Evolutionary conservation across 2,113 vertebrate genomes (phyloP).

Genomic region (Rhagologus leucostigma): DNA sequence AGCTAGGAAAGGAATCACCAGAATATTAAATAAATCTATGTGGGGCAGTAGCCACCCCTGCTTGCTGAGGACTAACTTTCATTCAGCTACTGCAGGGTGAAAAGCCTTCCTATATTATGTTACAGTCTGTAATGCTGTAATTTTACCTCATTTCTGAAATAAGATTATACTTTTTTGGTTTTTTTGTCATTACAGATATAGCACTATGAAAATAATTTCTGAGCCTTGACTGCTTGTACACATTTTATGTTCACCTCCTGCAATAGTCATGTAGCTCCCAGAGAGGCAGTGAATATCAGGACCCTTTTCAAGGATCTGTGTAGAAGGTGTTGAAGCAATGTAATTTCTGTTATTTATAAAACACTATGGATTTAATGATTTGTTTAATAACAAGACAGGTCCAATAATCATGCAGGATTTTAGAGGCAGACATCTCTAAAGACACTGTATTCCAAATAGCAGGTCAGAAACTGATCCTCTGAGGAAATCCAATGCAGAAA

Average conservation of each 20-base stretch:
- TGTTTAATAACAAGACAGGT: neutral
- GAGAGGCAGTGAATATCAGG: neutral
- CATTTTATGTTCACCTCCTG: neutral
- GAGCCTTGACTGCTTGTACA: neutral
- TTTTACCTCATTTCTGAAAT: neutral
- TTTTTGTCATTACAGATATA: neutral
- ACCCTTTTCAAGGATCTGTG: neutral
- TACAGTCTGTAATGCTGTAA: neutral
- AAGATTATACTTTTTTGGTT: neutral
- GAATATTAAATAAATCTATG: neutral
- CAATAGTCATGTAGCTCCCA: neutral
- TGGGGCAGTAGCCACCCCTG: neutral
- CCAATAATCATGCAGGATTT: neutral
- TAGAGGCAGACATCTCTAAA: neutral
- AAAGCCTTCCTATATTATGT: neutral
- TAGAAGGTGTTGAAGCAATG: neutral
- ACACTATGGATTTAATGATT: neutral
- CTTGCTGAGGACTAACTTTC: neutral
- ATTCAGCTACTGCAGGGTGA: neutral
- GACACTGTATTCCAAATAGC: neutral
- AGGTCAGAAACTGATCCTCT: neutral
- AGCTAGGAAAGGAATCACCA: neutral
- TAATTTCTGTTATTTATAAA: conserved; percentile 1
- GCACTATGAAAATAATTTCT: neutral
- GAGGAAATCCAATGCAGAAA: neutral